Evolutionary conservation across 2,888 invertebrate genomes (phyloP).

Genomic region (Lasioglossum lativentre): DNA sequence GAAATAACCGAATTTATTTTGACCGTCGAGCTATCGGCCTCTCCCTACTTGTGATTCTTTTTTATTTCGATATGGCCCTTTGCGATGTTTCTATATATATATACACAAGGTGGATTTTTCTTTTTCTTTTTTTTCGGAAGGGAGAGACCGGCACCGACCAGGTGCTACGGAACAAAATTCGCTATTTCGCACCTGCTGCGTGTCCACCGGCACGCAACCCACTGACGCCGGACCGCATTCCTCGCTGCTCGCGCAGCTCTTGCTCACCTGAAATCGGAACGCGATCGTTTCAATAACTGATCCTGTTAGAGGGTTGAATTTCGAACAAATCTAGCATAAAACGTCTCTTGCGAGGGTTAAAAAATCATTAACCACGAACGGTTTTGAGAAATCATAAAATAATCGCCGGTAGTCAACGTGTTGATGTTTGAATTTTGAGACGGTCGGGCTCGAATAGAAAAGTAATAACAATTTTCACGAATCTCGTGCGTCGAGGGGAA

Average conservation of each 20-base stretch:
- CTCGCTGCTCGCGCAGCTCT: constrained; percentile 87
- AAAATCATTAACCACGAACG: no score
- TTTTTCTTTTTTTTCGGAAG: background rate
- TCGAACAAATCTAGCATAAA: no score
- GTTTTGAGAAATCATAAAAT: no score
- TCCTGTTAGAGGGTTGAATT: no score
- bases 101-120: background rate
- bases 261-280: constrained; percentile 85
- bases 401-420: background rate
- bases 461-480: background rate
- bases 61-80: background rate
- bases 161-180: constrained; percentile 73
- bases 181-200: constrained; percentile 86
- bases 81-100: background rate
- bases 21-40: constrained; percentile 48
- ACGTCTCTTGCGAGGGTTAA: no score
- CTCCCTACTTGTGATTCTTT: background rate
- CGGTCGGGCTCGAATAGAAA: background rate
- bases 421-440: background rate
- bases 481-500: background rate
- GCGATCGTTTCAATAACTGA: background rate
- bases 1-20: constrained; percentile 81
- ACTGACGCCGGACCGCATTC: constrained; percentile 87
- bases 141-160: constrained; percentile 29
- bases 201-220: constrained; percentile 87